Percentiles rank a stretch among this genome's conserved stretches.
These are phyloP conservation scores for Callorhinus ursinus DNA, from an alignment of 2,113 vertebrate species.

Conservation along the genomic window DNA sequence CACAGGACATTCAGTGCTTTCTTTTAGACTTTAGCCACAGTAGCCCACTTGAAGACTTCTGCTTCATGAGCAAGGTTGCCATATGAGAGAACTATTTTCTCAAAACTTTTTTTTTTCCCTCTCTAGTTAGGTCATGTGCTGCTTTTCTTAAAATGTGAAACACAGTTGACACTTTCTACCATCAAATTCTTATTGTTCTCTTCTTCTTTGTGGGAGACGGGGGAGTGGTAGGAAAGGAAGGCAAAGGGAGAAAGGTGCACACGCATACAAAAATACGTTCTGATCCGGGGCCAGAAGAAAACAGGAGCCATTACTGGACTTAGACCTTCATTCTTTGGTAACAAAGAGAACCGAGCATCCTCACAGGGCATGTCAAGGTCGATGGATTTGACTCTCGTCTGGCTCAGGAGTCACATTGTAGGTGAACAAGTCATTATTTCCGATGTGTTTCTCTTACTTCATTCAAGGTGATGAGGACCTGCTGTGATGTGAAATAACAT, in stretches of 20 bases:
- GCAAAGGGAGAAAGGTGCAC: fast-evolving
- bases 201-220: not conserved
- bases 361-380: not conserved
- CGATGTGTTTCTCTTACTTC: not conserved
- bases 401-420: not conserved
- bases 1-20: not conserved
- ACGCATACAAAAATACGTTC: not conserved
- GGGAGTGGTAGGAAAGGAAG: not conserved
- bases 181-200: not conserved
- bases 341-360: not conserved
- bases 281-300: not conserved
- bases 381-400: not conserved
- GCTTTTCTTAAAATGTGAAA: not conserved
- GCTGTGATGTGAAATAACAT: not conserved
- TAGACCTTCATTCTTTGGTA: not conserved
- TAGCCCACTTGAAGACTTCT: not conserved
- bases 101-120: not conserved
- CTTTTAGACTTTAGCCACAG: not conserved
- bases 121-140: not conserved
- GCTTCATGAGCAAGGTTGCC: not conserved
- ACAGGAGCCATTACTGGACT: not conserved
- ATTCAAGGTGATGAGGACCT: not conserved
- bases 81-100: not conserved
- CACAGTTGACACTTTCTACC: not conserved
- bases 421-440: not conserved